These are phyloP conservation scores for Apodemia duryi DNA, from an alignment of 2,888 invertebrate genomes.

Conservation along the genomic window DNA sequence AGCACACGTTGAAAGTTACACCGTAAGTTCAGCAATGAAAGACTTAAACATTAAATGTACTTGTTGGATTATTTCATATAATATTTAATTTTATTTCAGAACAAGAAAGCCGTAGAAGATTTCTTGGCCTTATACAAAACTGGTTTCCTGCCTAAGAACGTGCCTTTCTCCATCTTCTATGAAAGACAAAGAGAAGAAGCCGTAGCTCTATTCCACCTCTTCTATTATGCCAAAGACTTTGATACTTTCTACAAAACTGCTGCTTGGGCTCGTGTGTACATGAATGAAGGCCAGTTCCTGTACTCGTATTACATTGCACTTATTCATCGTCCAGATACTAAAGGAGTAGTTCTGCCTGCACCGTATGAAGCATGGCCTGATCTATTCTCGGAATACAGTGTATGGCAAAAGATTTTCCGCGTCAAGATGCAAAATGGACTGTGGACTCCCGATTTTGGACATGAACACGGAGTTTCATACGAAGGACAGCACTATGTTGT, in stretches of 20 bases:
- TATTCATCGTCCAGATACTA: constrained; percentile 78
- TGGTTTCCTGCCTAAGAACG: constrained; percentile 67
- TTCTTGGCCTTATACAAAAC: constrained; percentile 57
- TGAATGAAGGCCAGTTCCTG: constrained; percentile 82
- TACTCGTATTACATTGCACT: constrained; percentile 81
- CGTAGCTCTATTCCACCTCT: constrained; percentile 73
- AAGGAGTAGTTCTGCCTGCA: constrained; percentile 80
- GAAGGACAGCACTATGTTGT: constrained; percentile 66
- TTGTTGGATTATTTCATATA: neutral
- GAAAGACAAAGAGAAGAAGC: constrained; percentile 68
- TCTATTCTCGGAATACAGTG: constrained; percentile 80
- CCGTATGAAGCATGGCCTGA: constrained; percentile 84
- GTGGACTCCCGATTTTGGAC: constrained; percentile 45
- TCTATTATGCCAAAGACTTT: constrained; percentile 81
- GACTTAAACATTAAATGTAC: neutral
- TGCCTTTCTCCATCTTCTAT: constrained; percentile 73
- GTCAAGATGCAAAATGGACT: constrained; percentile 60
- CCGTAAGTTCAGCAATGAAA: constrained; percentile 42
- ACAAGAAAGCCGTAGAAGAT: constrained; percentile 61
- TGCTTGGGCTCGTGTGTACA: constrained; percentile 73
- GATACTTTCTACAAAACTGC: constrained; percentile 80
- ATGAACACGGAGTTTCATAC: constrained; percentile 55
- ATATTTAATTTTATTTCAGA: constrained; percentile 42
- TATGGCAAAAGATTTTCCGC: constrained; percentile 63
- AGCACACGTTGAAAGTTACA: constrained; percentile 56